Evolutionary conservation across 2,797 vertebrate genomes (phyloP), one percentile per base, ranked within the genome.

Genomic region (Aulostomus chinensis): DNA sequence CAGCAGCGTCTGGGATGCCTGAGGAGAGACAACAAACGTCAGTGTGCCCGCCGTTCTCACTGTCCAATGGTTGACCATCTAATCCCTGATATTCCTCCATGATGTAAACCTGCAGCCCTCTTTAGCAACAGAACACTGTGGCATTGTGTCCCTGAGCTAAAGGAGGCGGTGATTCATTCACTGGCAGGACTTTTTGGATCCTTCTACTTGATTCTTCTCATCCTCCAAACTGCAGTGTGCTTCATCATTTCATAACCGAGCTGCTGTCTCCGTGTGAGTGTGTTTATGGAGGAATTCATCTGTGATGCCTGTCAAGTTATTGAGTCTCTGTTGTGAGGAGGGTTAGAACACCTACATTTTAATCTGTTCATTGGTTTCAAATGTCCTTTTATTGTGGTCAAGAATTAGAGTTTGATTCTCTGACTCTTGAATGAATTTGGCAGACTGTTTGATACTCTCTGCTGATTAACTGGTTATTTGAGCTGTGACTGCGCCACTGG

Each of bases 71-170:
- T 65, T 74, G 64, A 66, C 73, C 84, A 77, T 79, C 72, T 85
- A 84, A 86, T 78, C 63, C 78, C 58, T 64, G 57, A 86, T 90
- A 81, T 87, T 88, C 72, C 84, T 83, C 87, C 79, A 85, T 87
- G 85, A 87, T 86, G 77, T 85, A 88, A 87, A 86, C 85, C 76
- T 83, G 80, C 67, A 80, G 77, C 51, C 51, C 67, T 79, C 66
- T 54, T 51, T 51, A 72, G 73, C 77, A 68, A 66, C 39, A 78
- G 72, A 86, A 88, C 85, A 87, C 80, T 82, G 73, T 69, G 54
- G 73, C 75, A 84, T 88, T 87, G 86, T 87, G 78, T 83, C 76
- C 48, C 67, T 63, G 45, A 60, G 69, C 73, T 69, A 63, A 70
- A 78, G 73, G 67, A 77, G 77, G 71, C 53, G 79, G 74, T 87